A percentile compares a stretch with the other conserved stretches of the same genome.
Evolutionary conservation across 2,113 vertebrate genomes (phyloP).

Genomic region (Crotalus horridus): DNA sequence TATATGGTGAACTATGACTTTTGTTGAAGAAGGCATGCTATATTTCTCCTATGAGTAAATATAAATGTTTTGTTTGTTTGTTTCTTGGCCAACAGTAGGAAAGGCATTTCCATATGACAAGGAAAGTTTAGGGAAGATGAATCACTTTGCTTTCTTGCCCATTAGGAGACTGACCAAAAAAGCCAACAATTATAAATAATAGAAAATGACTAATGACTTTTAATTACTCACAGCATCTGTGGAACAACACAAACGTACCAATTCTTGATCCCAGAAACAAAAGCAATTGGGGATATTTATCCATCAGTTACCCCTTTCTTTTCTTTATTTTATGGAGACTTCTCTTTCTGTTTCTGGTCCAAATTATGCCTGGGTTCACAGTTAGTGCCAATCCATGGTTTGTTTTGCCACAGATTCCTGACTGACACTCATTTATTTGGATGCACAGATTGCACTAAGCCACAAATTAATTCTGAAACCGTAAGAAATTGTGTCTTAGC

Average conservation of each 20-base stretch:
- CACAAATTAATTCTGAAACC: neutral
- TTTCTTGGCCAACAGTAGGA: slow-evolving; percentile 39
- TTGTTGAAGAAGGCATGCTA: slow-evolving; percentile 27
- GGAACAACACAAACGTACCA: neutral
- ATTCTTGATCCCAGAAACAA: neutral
- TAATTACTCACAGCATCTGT: slow-evolving; percentile 44
- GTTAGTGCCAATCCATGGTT: neutral
- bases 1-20: neutral
- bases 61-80: slow-evolving; percentile 20
- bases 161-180: slow-evolving; percentile 47
- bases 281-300: neutral
- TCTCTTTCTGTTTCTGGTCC: neutral
- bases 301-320: neutral
- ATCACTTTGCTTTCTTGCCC: slow-evolving; percentile 38
- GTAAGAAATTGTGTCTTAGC: neutral
- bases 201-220: slow-evolving; percentile 22
- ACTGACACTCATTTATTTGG: neutral
- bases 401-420: neutral
- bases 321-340: neutral
- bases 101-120: slow-evolving; percentile 46
- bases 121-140: slow-evolving; percentile 45
- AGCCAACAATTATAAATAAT: slow-evolving; percentile 27
- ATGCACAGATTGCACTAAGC: neutral
- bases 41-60: slow-evolving; percentile 48
- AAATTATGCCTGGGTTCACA: neutral